Base-by-base conservation (phyloP, 2,888 invertebrate species). In the Cartodere bifasciata region DNA sequence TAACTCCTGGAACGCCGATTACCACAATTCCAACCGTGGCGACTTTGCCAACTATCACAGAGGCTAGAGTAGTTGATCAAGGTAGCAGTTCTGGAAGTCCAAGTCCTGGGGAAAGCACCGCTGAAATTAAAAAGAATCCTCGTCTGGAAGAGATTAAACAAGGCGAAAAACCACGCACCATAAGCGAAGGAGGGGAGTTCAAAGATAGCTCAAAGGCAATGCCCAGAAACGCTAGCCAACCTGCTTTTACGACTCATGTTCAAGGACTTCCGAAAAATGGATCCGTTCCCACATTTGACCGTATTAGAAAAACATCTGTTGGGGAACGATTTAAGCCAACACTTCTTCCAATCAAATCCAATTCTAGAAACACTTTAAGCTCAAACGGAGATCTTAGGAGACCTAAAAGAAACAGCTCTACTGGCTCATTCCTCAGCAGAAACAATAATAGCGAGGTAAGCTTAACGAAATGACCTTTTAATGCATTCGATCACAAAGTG, bases 1-100 rank as follows among this genome's bases (percentile, higher is more conserved):
- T 82, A 49, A 81, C 77, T 29, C 80, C 58, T 51, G 77, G 65
- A 58, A 82, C 69, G 56, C 80, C 73, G 36, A 71, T 83, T 56
- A 80, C 78, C 22, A 78, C 81, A 34, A 75, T 85, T 49, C 86
- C 86, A 38, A 79, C 84, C 4, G 84, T 84, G 46, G 78, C 86
- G 31, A 84, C 86, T 1, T 64, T 91, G 45, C 90, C 90, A 30
- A 90, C 90, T 29, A 91, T 91, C 48, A 81, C 84, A 25, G 91
- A 90, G 62, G 82, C 80, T 16, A 81, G 74, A 53, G 65, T 71
- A 22, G 75, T 75, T 32, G 77, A 76, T 30, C 68, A 67, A 35
- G 66, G 65, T 38, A 57, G 59, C 7, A 65, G 69, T 39, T 66
- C 70, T 23, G 67, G 68, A 5, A 64, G 65, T 27, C 68, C 69